Evolutionary conservation across 2,888 invertebrate species (phyloP), one percentile per base, ranked within the genome.

Genomic region (Theristus sp.): DNA sequence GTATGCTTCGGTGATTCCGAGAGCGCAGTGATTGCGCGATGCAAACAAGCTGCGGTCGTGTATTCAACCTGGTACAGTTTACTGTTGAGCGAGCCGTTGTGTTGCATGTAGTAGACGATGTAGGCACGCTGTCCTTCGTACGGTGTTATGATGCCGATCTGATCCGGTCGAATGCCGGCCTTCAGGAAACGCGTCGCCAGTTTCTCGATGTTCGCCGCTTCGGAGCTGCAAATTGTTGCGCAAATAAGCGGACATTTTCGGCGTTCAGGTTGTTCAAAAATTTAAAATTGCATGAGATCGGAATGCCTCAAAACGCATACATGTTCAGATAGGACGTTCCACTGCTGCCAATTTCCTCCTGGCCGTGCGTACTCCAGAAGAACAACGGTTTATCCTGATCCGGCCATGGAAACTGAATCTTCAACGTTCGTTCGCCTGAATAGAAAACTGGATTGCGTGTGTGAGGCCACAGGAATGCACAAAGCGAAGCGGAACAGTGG

Each of bases 51-150:
- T n/a, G n/a, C n/a, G n/a, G 22, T n/a, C 6, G n/a, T 17, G 25
- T 22, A 22, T 61, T 64, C 52, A 66, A 77, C 77, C 73, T 78
- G 76, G 74, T 99, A 99, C 0, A 98, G 79, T 73, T 94, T 94
- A 47, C 90, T 86, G 74, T 96, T 93, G 60, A 99, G 79, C 20
- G 91, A 87, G 20, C 98, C 98, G 74, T 93, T 94, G 74, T 91
- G 91, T 76, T 96, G 94, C 94, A 98, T 96, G 74, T 94, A 90
- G 73, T 96, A 94, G 0, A 81, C 94, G 64, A 98, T 80, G 74
- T 93, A 98, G 0, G 96, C 93, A 20, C 98, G 80, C 75, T 99
- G 98, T 0, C 96, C 96, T 75, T 99, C 98, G 71, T 98, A 98
- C 0, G 98, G 98, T 0, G 98, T 98, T 64, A 98, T 94, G 62